Percentiles rank a stretch among this genome's conserved stretches.
phyloP scores from a whole-genome alignment of 2,888 invertebrate genomes.

The Blastobasis lacticolella region DNA sequence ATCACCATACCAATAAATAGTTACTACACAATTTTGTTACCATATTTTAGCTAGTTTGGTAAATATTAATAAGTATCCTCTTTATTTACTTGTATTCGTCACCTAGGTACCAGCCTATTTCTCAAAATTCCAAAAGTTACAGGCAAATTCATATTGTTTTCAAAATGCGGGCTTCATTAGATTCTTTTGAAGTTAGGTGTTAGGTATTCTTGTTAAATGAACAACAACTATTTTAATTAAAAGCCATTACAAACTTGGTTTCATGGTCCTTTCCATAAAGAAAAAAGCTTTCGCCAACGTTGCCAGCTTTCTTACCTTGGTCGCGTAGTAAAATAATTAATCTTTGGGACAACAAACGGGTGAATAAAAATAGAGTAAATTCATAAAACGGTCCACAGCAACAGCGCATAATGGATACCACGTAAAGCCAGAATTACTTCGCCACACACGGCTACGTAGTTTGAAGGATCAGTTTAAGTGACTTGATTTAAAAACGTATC shows the following conservation, averaged over 20 bases:
- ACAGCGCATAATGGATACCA: slow-evolving; percentile 30
- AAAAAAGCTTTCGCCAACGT: slow-evolving; percentile 4
- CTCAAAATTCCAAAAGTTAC: too few species aligned
- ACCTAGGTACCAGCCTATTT: too few species aligned
- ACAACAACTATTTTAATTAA: background rate
- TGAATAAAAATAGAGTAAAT: slow-evolving; percentile 36
- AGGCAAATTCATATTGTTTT: too few species aligned
- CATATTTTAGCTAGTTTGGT: too few species aligned
- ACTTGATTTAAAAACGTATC: too few species aligned
- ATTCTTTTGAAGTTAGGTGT: too few species aligned
- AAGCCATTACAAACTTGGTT: background rate
- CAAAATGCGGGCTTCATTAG: too few species aligned
- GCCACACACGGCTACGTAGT: slow-evolving; percentile 19
- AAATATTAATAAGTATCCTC: too few species aligned
- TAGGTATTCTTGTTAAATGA: too few species aligned
- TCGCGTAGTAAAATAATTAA: slow-evolving; percentile 6
- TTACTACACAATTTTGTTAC: too few species aligned
- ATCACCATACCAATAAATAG: too few species aligned
- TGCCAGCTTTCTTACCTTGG: slow-evolving; percentile 11
- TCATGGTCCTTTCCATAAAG: background rate
- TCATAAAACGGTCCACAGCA: slow-evolving; percentile 25
- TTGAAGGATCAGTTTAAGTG: background rate
- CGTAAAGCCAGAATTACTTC: slow-evolving; percentile 28
- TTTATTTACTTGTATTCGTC: too few species aligned
- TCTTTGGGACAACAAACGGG: slow-evolving; percentile 27